A percentile compares a stretch with the other conserved stretches of the same genome.
Evolutionary conservation across 2,888 invertebrate species (phyloP).

Genomic region (Hofmannophila pseudospretella): DNA sequence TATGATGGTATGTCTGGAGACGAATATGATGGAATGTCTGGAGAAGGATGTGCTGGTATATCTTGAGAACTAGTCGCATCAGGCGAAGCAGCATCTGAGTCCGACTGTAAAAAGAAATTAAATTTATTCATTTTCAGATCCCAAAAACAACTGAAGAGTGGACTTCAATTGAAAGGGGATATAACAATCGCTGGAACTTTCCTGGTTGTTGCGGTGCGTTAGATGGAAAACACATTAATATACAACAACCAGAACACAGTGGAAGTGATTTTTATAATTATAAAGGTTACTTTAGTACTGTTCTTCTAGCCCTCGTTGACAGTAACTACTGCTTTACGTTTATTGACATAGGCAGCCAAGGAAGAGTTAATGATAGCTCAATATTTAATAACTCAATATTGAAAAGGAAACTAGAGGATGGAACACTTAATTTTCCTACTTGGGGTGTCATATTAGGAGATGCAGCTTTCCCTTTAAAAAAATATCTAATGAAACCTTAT

Average conservation of each 20-base stretch:
- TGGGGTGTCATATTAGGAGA: conserved; percentile 12
- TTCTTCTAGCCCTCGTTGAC: conserved; percentile 1
- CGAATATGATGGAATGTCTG: not conserved
- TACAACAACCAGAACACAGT: conserved; percentile 1
- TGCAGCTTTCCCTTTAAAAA: conserved; percentile 14
- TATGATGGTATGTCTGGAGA: not conserved
- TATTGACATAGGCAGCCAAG: conserved; percentile 10
- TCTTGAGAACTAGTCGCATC: not conserved
- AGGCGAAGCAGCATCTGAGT: not conserved
- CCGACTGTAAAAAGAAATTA: not conserved
- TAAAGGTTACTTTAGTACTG: not conserved
- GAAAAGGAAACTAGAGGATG: conserved; percentile 8
- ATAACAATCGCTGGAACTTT: not conserved
- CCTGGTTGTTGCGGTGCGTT: not conserved
- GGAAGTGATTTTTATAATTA: conserved; percentile 3
- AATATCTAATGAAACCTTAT: conserved; percentile 10
- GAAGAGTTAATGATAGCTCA: conserved; percentile 5
- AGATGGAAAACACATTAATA: conserved; percentile 5
- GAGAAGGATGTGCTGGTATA: not conserved
- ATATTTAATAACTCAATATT: conserved; percentile 11
- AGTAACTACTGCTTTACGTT: conserved; percentile 1
- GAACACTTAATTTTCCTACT: conserved; percentile 8
- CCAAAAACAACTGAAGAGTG: conserved; percentile 2
- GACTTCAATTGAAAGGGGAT: not conserved
- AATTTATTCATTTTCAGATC: conserved; percentile 3